Conservation (phyloP, 2,888 invertebrate species). For the Limenitis camilla region DNA sequence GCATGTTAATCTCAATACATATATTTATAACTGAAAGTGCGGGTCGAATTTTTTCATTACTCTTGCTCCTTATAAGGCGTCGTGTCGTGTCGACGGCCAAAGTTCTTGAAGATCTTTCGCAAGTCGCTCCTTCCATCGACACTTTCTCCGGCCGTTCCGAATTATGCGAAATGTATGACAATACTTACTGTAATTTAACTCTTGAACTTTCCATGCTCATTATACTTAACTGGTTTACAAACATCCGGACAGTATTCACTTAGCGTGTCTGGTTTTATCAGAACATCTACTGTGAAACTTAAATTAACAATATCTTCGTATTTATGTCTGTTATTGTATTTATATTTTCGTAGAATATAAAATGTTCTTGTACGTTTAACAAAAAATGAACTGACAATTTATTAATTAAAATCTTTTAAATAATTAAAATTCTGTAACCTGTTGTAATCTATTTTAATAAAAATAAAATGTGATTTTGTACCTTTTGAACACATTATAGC, state of each 20-base stretch:
- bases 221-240: conserved; percentile 10
- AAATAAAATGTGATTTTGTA: no score
- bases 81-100: conserved; percentile 8
- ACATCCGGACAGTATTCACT: neutral
- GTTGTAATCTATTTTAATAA: no score
- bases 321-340: no score
- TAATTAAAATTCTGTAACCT: no score
- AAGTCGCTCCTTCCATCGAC: conserved; percentile 56
- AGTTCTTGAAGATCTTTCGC: conserved; percentile 44
- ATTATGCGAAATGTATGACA: conserved; percentile 44
- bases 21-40: conserved; percentile 20
- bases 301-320: no score
- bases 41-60: conserved; percentile 20
- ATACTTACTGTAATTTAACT: conserved; percentile 24
- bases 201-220: conserved; percentile 20
- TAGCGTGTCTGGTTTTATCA: conserved; percentile 1
- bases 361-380: no score
- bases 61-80: conserved; percentile 21
- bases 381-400: no score
- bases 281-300: neutral
- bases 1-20: conserved; percentile 18
- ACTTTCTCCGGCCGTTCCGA: conserved; percentile 56
- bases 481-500: no score
- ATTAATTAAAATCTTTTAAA: no score
- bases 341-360: no score